These are phyloP conservation scores for Metalampra italica DNA, from an alignment of 2,888 invertebrate genomes.

Conservation along the genomic window DNA sequence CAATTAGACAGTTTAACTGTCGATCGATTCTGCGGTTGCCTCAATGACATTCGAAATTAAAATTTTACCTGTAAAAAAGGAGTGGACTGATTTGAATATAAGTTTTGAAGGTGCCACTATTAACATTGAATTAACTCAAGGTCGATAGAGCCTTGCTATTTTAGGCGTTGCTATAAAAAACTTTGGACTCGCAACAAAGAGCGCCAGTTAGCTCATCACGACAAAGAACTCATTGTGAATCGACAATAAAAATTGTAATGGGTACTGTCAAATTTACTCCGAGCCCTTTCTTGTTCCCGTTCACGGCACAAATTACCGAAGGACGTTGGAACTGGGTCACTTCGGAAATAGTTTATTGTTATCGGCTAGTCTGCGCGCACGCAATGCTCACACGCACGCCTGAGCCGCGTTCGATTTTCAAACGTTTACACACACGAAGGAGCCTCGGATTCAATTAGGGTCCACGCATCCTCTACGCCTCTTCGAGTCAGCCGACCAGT, in stretches of 20 bases:
- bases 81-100: constrained; percentile 23
- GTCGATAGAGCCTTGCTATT: constrained; percentile 35
- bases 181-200: constrained; percentile 27
- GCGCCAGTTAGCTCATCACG: constrained; percentile 41
- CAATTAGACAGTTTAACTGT: constrained; percentile 25
- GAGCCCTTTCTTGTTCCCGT: constrained; percentile 77
- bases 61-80: constrained; percentile 18
- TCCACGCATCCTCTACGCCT: constrained; percentile 56
- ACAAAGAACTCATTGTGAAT: constrained; percentile 44
- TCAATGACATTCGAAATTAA: constrained; percentile 28
- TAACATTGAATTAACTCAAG: constrained; percentile 38
- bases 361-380: constrained; percentile 73
- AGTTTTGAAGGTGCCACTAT: constrained; percentile 20
- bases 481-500: constrained; percentile 52
- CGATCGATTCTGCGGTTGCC: constrained; percentile 26
- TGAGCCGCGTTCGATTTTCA: constrained; percentile 51
- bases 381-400: constrained; percentile 63
- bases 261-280: constrained; percentile 56
- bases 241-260: constrained; percentile 52
- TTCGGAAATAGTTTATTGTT: constrained; percentile 80
- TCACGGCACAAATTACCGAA: constrained; percentile 74
- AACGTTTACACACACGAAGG: constrained; percentile 60
- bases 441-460: constrained; percentile 56
- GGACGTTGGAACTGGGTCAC: constrained; percentile 77
- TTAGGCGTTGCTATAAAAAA: constrained; percentile 21